phyloP scores from a whole-genome alignment of 2,113 vertebrate genomes.

The Herpetotheres cachinnans region DNA sequence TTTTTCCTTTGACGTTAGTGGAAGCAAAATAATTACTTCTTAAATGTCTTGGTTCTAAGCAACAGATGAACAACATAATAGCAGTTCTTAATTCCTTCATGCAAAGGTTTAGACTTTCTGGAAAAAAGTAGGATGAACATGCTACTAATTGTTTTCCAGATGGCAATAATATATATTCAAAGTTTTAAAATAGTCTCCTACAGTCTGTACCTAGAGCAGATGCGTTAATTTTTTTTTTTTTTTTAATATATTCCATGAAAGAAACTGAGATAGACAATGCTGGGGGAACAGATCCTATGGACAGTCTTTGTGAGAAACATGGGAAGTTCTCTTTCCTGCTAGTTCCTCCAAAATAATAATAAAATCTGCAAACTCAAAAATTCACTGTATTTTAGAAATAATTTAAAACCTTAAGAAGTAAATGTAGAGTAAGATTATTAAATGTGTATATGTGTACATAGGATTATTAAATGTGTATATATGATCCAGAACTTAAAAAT shows the following conservation, averaged over 20 bases:
- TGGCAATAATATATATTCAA: not conserved
- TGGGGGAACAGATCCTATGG: not conserved
- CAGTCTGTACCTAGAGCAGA: not conserved
- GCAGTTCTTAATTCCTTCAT: not conserved
- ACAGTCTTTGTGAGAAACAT: not conserved
- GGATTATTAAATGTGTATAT: not conserved
- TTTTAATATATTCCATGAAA: not conserved
- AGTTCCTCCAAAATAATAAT: not conserved
- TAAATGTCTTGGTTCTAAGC: not conserved
- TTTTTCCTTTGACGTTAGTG: not conserved
- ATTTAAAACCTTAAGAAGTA: not conserved
- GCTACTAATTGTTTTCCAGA: not conserved
- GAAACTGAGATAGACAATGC: not conserved
- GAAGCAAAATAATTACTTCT: not conserved
- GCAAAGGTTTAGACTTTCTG: constrained; percentile 24
- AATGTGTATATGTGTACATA: not conserved
- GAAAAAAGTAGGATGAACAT: not conserved
- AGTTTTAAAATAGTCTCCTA: not conserved
- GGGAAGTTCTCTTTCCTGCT: not conserved
- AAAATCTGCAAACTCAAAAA: not conserved
- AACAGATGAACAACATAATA: not conserved
- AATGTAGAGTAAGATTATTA: not conserved
- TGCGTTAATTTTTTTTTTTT: not conserved
- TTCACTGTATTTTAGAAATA: not conserved
- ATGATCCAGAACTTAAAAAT: not conserved